Evolutionary conservation across 53 echinoderm and acorn worm species (phyloP), one percentile per base, ranked within the genome.

Genomic region (Holothuria leucospilota): DNA sequence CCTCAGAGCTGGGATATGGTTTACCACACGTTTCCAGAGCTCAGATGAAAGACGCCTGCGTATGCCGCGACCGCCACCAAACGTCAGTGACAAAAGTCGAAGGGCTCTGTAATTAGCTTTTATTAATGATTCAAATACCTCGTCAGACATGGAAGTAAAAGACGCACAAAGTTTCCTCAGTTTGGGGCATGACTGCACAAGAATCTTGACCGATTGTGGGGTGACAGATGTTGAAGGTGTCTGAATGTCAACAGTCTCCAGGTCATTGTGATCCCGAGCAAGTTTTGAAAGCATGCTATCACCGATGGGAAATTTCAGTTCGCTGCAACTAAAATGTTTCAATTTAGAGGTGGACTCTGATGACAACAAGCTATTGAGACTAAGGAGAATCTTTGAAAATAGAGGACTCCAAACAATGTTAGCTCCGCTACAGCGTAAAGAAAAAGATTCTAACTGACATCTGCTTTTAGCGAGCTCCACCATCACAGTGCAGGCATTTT

Each of bases 311-410:
- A 80, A 80, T 30, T 80, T 80, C 60, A 80, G 29, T 59, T 80
- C 80, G 13, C 80, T 80, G 80, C 80, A 80, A 38, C 80, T 80
- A 38, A 80, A 80, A 20, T 80, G 80, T 80, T 61, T 80, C 15
- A 80, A 58, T 21, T 16, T 80, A 6, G 80, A 80, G 8, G 80
- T 80, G 2, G 60, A 59, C 29, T 61, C 61, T 60, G 80, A 80
- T 2, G 80, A 60, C 61, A 80, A 34, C 20, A 80, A 59, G 18
- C 28, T 80, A 20, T 80, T 59, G 27, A 80, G 61, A 34, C 80
- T 80, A 34, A 39, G 16, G 29, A 80, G 80, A 21, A 80, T 80
- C 61, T 80, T 59, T 21, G 80, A 80, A 61, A 80, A 80, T 13
- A 80, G 61, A 6, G 80, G 80, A 62, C 62, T 80, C 80, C 80